phyloP scores from a whole-genome alignment of 2,888 invertebrate species.

The Chrysodeixis includens region DNA sequence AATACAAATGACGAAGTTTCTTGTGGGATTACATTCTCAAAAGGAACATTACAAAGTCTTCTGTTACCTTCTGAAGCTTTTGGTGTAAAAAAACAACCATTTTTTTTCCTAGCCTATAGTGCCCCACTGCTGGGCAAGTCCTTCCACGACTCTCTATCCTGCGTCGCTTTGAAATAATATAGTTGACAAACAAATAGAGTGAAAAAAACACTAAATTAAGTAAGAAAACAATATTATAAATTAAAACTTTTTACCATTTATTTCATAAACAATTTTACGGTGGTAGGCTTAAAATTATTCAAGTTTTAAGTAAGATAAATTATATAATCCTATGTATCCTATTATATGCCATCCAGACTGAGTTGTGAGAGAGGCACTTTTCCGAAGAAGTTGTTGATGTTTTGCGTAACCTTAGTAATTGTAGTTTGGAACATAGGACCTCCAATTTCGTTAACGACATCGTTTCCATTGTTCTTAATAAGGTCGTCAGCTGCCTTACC shows the following conservation, averaged over 20 bases:
- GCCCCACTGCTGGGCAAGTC: too few relatives aligned
- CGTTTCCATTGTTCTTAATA: slow-evolving; percentile 16
- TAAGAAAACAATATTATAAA: neutral
- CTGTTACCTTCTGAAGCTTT: too few relatives aligned
- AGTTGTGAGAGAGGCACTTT: slow-evolving; percentile 9
- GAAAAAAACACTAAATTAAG: neutral
- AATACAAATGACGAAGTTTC: too few relatives aligned
- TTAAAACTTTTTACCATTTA: slow-evolving; percentile 1
- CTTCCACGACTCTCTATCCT: too few relatives aligned
- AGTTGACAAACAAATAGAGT: neutral
- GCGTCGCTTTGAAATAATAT: too few relatives aligned
- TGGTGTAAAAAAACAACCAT: too few relatives aligned
- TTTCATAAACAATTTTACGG: neutral
- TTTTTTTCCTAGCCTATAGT: too few relatives aligned
- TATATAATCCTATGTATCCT: neutral
- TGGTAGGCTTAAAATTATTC: neutral
- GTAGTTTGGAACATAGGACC: neutral
- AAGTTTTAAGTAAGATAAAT: neutral
- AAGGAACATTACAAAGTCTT: too few relatives aligned
- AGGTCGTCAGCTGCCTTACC: slow-evolving; percentile 12
- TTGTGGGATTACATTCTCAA: too few relatives aligned
- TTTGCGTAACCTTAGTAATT: neutral
- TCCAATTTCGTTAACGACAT: slow-evolving; percentile 28
- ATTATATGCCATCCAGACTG: slow-evolving; percentile 23
- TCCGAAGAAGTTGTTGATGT: slow-evolving; percentile 15